Base-by-base conservation (phyloP, 2,888 invertebrate genomes). In the Melangyna quadrimaculata region DNA sequence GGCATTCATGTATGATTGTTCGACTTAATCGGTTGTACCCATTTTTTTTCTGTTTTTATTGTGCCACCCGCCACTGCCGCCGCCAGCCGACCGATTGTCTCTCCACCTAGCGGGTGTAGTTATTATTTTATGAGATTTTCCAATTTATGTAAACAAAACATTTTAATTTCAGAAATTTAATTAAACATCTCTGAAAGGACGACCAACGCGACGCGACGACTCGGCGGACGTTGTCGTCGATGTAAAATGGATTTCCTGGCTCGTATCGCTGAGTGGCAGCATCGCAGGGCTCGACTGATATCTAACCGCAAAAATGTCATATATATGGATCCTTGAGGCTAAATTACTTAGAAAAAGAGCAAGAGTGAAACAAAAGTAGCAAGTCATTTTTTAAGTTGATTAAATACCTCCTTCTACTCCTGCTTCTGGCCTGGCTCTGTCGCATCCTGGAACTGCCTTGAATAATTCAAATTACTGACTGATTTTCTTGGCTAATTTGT, bases 91-190 rank as follows among this genome's bases (percentile, higher is more conserved):
- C 10, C 17, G 12, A 24, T 24, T 7, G 22, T 19, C 22, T 19
- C 65, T 40, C 14, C 72, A 78, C 51, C 82, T 87, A 78, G 70
- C 51, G 78, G 78, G 82, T 82, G 82, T 69, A 78, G 84, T 88
- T 87, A 87, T 88, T 88, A 88, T 88, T 88, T 88, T 88, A 87
- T 81, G 80, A 69, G 87, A 90, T 91, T 91, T 91, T 91, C 89
- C 91, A 91, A 92, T 91, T 92, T 91, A 91, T 89, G 89, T 89
- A 90, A 90, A 91, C 91, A 92, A 92, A 91, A 91, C 91, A 90
- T 91, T 91, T 91, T 92, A 91, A 92, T 91, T 92, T 91, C 91
- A 91, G 90, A 91, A 90, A 91, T 91, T 92, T 91, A 92, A 92
- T 92, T 92, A 91, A 91, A 91, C 90, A 91, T 89, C 90, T 89